Evolutionary conservation across 2,797 vertebrate genomes (phyloP).

Genomic region (Danio aesculapii): DNA sequence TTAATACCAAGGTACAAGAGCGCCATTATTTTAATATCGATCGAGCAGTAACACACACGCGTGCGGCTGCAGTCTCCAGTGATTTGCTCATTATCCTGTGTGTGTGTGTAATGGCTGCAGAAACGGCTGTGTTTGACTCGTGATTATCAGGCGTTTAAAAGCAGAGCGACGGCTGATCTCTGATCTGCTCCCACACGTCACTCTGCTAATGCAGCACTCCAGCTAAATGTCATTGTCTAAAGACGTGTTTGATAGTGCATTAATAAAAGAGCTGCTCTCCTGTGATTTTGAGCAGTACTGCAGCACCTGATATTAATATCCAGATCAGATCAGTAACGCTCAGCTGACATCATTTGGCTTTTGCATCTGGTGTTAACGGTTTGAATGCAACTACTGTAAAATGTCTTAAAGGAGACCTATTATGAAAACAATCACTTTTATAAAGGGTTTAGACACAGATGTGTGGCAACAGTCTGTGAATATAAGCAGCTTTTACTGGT

Average conservation of each 20-base stretch:
- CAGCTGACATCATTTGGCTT: neutral
- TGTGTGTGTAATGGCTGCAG: slow-evolving; percentile 23
- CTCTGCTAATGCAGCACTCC: slow-evolving; percentile 25
- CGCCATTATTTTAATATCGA: neutral
- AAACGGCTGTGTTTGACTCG: slow-evolving; percentile 41
- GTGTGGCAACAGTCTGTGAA: too few relatives aligned
- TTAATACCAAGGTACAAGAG: neutral
- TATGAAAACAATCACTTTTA: too few relatives aligned
- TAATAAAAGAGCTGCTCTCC: neutral
- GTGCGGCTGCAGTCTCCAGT: neutral
- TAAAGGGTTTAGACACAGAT: too few relatives aligned
- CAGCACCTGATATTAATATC: slow-evolving; percentile 24
- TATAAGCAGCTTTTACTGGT: too few relatives aligned
- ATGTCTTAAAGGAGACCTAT: too few relatives aligned
- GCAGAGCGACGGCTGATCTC: slow-evolving; percentile 64
- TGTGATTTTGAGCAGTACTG: neutral
- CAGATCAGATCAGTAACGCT: slow-evolving; percentile 3
- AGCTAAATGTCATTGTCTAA: neutral
- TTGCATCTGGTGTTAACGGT: neutral
- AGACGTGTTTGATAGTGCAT: neutral
- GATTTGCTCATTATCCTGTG: slow-evolving; percentile 9
- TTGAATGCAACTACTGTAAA: too few relatives aligned
- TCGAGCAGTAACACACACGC: slow-evolving; percentile 11
- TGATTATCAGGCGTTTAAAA: slow-evolving; percentile 67
- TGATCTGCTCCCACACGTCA: slow-evolving; percentile 41